phyloP scores from a whole-genome alignment of 2,113 vertebrate genomes.

The Arvicanthis niloticus region DNA sequence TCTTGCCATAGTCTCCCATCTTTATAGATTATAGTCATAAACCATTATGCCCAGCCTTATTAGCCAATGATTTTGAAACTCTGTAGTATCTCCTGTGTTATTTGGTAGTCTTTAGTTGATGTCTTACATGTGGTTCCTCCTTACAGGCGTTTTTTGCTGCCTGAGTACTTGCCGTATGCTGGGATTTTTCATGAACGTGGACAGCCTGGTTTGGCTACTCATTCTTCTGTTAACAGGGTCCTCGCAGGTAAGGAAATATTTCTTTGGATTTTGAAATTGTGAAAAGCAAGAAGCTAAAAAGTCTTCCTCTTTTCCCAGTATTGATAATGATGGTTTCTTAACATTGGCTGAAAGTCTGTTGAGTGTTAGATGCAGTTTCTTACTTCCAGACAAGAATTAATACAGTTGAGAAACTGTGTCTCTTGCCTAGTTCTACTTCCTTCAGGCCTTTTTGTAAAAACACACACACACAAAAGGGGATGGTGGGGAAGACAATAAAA shows the following conservation, averaged over 20 bases:
- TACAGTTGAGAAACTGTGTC: not conserved
- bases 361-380: not conserved
- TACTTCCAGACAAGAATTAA: conserved; percentile 10
- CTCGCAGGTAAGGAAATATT: conserved; percentile 92
- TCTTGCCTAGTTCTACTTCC: not conserved
- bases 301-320: not conserved
- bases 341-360: conserved; percentile 32
- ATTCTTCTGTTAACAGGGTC: conserved; percentile 98
- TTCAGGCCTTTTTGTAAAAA: conserved; percentile 4
- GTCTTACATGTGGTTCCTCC: conserved; percentile 65
- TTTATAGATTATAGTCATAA: not conserved
- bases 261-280: conserved; percentile 66
- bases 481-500: not conserved
- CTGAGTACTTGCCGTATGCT: conserved; percentile 98
- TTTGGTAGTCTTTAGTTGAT: not conserved
- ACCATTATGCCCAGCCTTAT: not conserved
- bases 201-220: conserved; percentile 97
- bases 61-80: not conserved
- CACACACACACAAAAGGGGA: not conserved
- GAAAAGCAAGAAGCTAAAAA: not conserved
- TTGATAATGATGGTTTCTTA: not conserved
- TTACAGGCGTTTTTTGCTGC: conserved; percentile 95
- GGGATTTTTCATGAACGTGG: conserved; percentile 99
- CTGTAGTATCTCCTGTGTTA: conserved; percentile 29
- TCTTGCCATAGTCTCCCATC: not conserved